Base-by-base conservation (phyloP, 2,797 vertebrate species). In the Tenualosa thibaudeaui region DNA sequence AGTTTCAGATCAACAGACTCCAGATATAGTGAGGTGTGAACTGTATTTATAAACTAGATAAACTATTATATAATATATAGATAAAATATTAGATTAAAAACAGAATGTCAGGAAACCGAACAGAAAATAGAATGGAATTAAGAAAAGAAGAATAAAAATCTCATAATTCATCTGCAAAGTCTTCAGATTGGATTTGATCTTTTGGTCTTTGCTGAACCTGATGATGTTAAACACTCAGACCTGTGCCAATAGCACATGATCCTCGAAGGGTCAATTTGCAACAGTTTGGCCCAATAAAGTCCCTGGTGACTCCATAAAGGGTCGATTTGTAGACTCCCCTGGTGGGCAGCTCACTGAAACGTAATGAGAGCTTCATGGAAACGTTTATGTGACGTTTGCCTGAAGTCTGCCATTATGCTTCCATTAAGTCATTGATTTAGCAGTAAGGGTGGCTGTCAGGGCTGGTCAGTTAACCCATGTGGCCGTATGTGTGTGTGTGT, bases 401-500 rank as follows among this genome's bases (percentile, higher is more conserved):
- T 87, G 83, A 89, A 86, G 87, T 85, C 83, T 84, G 85, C 84
- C 85, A 87, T 89, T 86, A 89, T 81, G 83, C 83, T 87, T 85
- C 87, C 86, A 87, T 89, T 89, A 89, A 85, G 84, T 83, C 86
- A 89, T 89, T 84, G 88, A 89, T 89, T 89, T 86, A 86, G 86
- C 88, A 87, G 86, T 89, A 89, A 89, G 60, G 8, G 86, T 86
- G 84, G 82, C 84, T 83, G 86, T 31, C 84, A 87, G 83, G 83
- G 86, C 81, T 85, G 86, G 86, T 82, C 75, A 82, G 75, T 84
- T 87, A 82, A 60, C 82, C 81, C 81, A 82, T 86, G 87, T 86
- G 87, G 87, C 88, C 83, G 84, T 81, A 84, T 81, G 84, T 86
- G 12, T 31, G 31, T 31, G 31, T 31, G 31, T 31, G 31, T 31